Evolutionary conservation across 1,140 invertebrate genomes (phyloP).

Genomic region (Adoxophyes honmai): DNA sequence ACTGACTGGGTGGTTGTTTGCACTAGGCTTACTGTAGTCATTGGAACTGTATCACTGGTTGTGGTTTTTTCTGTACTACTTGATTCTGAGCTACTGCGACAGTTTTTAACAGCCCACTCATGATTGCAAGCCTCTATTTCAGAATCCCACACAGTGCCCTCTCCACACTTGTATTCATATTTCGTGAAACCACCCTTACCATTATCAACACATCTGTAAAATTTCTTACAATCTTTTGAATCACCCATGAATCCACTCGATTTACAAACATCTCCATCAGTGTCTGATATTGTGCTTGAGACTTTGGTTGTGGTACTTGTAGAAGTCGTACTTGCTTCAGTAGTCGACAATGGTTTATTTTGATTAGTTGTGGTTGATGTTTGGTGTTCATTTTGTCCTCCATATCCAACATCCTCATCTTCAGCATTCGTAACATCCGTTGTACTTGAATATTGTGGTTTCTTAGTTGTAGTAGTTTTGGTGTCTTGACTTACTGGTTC

Average conservation of each 20-base stretch:
- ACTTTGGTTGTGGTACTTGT: background rate
- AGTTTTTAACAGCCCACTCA: conserved; percentile 73
- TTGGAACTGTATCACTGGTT: background rate
- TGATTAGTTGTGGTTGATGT: conserved; percentile 7
- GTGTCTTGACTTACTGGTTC: conserved; percentile 21
- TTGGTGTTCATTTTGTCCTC: conserved; percentile 16
- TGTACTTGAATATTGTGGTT: conserved; percentile 16
- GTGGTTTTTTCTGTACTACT: conserved; percentile 17
- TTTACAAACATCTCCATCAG: conserved; percentile 39
- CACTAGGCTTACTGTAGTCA: background rate
- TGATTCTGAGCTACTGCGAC: conserved; percentile 26
- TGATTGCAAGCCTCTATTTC: conserved; percentile 80
- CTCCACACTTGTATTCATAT: conserved; percentile 81
- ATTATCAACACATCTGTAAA: conserved; percentile 83
- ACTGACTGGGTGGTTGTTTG: conserved; percentile 16
- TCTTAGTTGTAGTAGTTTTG: conserved; percentile 20
- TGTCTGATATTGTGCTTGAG: background rate
- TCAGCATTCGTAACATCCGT: conserved; percentile 18
- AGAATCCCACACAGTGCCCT: conserved; percentile 82
- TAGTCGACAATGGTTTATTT: background rate
- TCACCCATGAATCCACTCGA: conserved; percentile 79
- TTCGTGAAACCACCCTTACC: conserved; percentile 77
- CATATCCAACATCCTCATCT: conserved; percentile 25
- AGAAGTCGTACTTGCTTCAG: background rate
- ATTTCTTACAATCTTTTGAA: conserved; percentile 80